Base-by-base conservation (phyloP, 2,113 vertebrate species). In the Mirza zaza region DNA sequence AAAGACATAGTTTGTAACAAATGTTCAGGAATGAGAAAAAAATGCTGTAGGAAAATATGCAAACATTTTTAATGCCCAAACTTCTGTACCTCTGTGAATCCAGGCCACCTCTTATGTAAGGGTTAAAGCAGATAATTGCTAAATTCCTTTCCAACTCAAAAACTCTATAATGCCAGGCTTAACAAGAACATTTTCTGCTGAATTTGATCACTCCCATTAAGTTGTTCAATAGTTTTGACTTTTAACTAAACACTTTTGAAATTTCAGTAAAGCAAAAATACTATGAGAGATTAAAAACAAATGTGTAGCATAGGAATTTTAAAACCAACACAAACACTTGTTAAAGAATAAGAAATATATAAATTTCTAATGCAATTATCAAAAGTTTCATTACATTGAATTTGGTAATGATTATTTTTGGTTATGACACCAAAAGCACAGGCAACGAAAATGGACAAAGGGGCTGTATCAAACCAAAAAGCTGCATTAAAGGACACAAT, bases 111-210 rank as follows among this genome's bases (percentile, higher is more conserved):
- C 61, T 81, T 32, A 7, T 6, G 5, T 42, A 67, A 85, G 45
- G 23, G 39, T 55, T 52, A 75, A 73, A 93, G 70, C 11, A 82
- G 45, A 3, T 45, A 48, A 73, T 3, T 90, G 52, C 59, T 59
- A 48, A 92, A 87, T 65, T 87, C 61, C 25, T 92, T 94, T 90
- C 34, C 2, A 83, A 55, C 48, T 92, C 23, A 90, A 89, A 88
- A 85, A 79, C 87, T 45, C 50, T 83, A 67, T 15, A 81, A 77
- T 36, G 13, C 42, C 11, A 36, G n/a, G 55, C 17, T 94, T 87
- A 87, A 71, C 15, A 68, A 94, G 81, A 85, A 86, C 17, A 65
- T 92, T 82, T 90, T 63, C 84, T 65, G 45, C n/a, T 75, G 68
- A 89, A 34, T 34, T 71, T 45, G 48, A 96, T 50, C 32, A 90